Evolutionary conservation across 2,113 vertebrate species (phyloP).

Genomic region (Ophthalmolycus amberensis): DNA sequence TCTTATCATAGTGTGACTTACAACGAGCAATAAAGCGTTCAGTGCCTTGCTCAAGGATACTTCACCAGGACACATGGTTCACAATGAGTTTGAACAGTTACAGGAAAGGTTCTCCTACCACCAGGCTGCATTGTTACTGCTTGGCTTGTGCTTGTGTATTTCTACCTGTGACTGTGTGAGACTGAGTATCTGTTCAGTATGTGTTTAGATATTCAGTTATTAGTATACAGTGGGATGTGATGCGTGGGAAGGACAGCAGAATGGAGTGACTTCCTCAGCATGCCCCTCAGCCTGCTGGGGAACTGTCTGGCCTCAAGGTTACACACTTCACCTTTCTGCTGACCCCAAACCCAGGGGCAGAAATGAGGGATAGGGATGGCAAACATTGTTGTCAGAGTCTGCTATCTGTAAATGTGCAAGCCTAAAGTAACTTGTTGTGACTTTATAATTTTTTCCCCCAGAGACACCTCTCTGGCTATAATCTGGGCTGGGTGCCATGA

Average conservation of each 20-base stretch:
- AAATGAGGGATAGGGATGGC: constrained; percentile 15
- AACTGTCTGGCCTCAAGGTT: constrained; percentile 76
- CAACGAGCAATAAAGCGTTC: background rate
- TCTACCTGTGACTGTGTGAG: constrained; percentile 25
- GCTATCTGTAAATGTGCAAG: constrained; percentile 14
- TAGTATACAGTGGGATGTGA: constrained; percentile 32
- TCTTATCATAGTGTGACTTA: constrained; percentile 5
- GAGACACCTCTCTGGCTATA: constrained; percentile 21
- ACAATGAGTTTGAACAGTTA: constrained; percentile 29
- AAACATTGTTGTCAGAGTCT: constrained; percentile 1
- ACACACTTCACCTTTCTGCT: constrained; percentile 49
- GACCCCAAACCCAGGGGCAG: constrained; percentile 48
- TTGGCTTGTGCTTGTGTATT: constrained; percentile 23
- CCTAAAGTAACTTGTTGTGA: constrained; percentile 18
- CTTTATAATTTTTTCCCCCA: constrained; percentile 27
- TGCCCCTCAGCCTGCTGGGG: constrained; percentile 68
- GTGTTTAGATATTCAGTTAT: constrained; percentile 41
- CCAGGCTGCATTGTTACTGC: constrained; percentile 8
- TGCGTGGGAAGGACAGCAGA: constrained; percentile 56
- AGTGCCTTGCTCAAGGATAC: constrained; percentile 8
- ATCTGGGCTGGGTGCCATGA: constrained; percentile 54
- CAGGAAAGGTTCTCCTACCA: constrained; percentile 10
- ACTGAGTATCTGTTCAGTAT: background rate
- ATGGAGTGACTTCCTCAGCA: constrained; percentile 62
- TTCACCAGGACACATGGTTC: constrained; percentile 1